A percentile compares a stretch with the other conserved stretches of the same genome.
Conservation (phyloP, 2,888 invertebrate species). For the Arrhopalites spinosus region DNA sequence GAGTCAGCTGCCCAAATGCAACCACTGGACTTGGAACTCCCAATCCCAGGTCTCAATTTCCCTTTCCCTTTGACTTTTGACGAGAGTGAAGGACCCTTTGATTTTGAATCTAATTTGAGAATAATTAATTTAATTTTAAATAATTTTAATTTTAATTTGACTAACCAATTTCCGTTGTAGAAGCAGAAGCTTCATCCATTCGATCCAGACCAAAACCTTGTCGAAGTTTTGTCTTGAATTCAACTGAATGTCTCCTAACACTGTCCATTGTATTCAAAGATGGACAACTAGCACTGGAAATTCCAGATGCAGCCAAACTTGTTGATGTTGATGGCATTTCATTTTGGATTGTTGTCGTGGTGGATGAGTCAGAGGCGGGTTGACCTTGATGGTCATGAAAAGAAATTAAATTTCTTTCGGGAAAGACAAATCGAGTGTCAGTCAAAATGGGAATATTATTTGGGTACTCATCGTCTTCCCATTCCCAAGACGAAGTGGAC, state of each 20-base stretch:
- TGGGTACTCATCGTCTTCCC: slow-evolving; percentile 20
- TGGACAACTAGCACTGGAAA: slow-evolving; percentile 25
- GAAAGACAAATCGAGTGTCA: background rate
- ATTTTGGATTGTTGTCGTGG: slow-evolving; percentile 10
- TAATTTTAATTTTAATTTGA: background rate
- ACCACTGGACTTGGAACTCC: slow-evolving; percentile 10
- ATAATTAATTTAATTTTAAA: no score
- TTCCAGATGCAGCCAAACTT: slow-evolving; percentile 2
- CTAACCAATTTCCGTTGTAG: slow-evolving; percentile 17
- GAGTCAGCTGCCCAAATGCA: background rate
- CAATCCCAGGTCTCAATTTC: no score
- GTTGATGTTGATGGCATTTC: slow-evolving; percentile 8
- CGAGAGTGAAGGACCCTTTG: no score
- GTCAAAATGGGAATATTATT: background rate
- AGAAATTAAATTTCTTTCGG: background rate
- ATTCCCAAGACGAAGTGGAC: slow-evolving; percentile 31
- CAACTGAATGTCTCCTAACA: background rate
- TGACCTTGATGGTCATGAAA: background rate
- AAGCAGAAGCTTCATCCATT: background rate
- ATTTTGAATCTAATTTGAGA: no score
- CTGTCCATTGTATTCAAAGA: background rate
- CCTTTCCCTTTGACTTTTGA: no score
- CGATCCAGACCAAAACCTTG: background rate
- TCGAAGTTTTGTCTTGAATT: background rate
- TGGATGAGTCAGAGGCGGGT: background rate